phyloP scores from a whole-genome alignment of 2,888 invertebrate genomes.

The Eupelmus urozonus region DNA sequence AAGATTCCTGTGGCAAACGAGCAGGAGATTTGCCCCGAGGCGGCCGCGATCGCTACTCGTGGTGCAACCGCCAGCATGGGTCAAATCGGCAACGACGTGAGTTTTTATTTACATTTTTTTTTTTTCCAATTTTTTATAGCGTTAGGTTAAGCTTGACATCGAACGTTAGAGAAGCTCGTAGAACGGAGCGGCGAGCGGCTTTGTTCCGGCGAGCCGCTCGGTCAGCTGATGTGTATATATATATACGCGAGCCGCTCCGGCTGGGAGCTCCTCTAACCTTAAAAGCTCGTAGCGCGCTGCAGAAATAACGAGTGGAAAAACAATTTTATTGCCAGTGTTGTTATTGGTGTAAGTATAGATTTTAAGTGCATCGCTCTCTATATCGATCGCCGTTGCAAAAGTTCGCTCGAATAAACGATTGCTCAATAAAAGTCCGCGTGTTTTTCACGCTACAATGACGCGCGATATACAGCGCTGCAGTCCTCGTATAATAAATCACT shows the following conservation, averaged over 20 bases:
- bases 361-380: neutral
- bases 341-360: constrained; percentile 1
- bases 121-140: neutral
- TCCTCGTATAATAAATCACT: neutral
- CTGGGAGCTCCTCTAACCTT: neutral
- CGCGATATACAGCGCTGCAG: neutral
- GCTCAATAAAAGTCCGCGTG: neutral
- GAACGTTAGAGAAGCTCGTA: neutral
- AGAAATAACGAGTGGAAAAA: neutral
- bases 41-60: constrained; percentile 69
- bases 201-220: neutral
- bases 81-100: constrained; percentile 76
- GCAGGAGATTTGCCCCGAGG: constrained; percentile 70
- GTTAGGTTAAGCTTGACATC: neutral
- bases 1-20: constrained; percentile 76
- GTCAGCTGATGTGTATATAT: constrained; percentile 1
- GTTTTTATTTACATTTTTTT: constrained; percentile 60
- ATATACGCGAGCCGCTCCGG: neutral
- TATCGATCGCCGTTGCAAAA: constrained; percentile 5
- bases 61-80: constrained; percentile 73
- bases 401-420: neutral
- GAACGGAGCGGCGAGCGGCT: neutral
- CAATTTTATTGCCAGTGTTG: neutral
- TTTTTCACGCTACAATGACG: neutral
- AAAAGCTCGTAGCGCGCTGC: neutral